phyloP scores from a whole-genome alignment of 1,140 invertebrate species.

The Globodera rostochiensis region DNA sequence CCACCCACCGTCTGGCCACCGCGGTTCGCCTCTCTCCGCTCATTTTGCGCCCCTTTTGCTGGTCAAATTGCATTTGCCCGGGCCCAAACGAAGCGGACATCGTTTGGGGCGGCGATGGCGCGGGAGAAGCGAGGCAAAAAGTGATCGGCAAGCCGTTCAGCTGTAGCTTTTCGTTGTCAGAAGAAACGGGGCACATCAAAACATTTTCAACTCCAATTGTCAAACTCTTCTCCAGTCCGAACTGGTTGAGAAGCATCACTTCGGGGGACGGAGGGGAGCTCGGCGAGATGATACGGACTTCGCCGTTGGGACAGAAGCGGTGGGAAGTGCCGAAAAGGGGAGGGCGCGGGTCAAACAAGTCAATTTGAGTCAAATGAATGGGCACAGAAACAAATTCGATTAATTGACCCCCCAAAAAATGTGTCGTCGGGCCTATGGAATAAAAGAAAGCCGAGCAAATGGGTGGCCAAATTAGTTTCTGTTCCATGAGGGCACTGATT shows the following conservation, averaged over 20 bases:
- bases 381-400: neutral
- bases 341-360: neutral
- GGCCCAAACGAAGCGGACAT: constrained; percentile 25
- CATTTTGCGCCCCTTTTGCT: neutral
- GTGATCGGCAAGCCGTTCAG: neutral
- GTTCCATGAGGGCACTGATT: neutral
- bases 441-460: neutral
- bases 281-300: neutral
- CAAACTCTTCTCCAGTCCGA: neutral
- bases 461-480: neutral
- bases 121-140: neutral
- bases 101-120: constrained; percentile 1
- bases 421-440: neutral
- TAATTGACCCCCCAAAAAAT: neutral
- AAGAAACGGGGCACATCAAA: neutral
- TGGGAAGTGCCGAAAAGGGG: neutral
- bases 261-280: neutral
- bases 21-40: neutral
- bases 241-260: neutral
- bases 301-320: neutral
- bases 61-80: constrained; percentile 25
- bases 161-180: neutral
- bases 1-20: constrained; percentile 15
- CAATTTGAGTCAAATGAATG: neutral
- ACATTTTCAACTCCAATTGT: neutral